Percentiles rank a stretch among this genome's conserved stretches.
Conservation (phyloP, 2,113 vertebrate species). For the Halcyon senegalensis region DNA sequence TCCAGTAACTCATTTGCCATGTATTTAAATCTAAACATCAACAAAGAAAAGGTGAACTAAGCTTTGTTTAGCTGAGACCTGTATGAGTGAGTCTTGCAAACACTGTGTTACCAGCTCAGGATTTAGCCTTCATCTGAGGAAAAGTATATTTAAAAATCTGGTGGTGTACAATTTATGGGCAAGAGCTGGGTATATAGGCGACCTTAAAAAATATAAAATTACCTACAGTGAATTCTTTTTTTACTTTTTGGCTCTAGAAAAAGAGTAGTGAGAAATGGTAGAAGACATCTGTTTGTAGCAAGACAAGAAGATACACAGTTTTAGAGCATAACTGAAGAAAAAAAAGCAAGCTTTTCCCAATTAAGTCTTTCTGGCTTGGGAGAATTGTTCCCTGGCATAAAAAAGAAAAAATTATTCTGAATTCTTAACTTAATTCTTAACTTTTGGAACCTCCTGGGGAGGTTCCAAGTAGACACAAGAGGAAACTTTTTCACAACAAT, state of each 20-base stretch:
- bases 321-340: background rate
- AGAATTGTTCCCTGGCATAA: background rate
- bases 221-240: accelerated
- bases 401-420: background rate
- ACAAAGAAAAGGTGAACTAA: background rate
- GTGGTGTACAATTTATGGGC: background rate
- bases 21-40: background rate
- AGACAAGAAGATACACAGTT: background rate
- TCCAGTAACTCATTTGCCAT: background rate
- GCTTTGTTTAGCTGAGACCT: background rate
- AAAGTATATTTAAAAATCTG: background rate
- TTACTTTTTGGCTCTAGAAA: background rate
- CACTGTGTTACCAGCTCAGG: background rate
- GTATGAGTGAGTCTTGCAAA: background rate
- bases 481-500: too few species aligned
- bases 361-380: background rate
- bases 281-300: background rate
- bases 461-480: too few species aligned
- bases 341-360: background rate
- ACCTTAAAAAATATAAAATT: background rate
- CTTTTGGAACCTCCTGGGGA: too few species aligned
- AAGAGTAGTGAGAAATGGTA: background rate
- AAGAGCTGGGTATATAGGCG: background rate
- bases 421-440: background rate
- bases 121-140: background rate